A percentile compares a stretch with the other conserved stretches of the same genome.
Evolutionary conservation across 2,113 vertebrate species (phyloP).

Genomic region (Coreoperca whiteheadi): DNA sequence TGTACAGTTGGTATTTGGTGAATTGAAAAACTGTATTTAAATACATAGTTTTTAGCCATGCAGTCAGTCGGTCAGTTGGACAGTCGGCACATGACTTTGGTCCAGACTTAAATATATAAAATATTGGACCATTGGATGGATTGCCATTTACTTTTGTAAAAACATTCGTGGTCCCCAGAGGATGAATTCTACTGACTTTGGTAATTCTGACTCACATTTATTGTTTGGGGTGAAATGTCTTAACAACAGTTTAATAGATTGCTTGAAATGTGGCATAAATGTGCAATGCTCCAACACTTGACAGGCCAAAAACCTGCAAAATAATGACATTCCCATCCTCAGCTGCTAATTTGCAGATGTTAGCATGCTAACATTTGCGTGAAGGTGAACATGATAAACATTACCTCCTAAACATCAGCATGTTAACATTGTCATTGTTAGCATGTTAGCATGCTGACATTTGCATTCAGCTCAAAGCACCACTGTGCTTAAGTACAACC

Average conservation of each 20-base stretch:
- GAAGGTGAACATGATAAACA: neutral
- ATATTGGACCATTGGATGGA: neutral
- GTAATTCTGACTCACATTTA: neutral
- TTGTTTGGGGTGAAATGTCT: too few relatives aligned
- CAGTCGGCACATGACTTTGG: neutral
- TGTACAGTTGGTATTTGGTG: neutral
- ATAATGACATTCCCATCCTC: neutral
- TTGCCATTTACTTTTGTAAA: rapidly evolving
- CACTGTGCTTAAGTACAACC: neutral
- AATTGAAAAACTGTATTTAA: neutral
- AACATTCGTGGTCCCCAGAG: neutral
- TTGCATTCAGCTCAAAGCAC: neutral
- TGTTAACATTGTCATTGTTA: neutral
- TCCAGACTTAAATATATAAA: constrained; percentile 3
- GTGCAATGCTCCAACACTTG: neutral
- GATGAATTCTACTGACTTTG: neutral
- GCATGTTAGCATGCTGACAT: neutral
- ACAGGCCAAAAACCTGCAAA: neutral
- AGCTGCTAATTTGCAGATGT: neutral
- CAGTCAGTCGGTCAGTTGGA: neutral
- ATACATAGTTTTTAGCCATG: neutral
- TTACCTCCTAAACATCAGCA: neutral
- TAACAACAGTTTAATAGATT: neutral
- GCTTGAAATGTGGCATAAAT: neutral
- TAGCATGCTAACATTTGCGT: neutral